Evolutionary conservation across 2,797 vertebrate species (phyloP).

Genomic region (Intellagama lesueurii): DNA sequence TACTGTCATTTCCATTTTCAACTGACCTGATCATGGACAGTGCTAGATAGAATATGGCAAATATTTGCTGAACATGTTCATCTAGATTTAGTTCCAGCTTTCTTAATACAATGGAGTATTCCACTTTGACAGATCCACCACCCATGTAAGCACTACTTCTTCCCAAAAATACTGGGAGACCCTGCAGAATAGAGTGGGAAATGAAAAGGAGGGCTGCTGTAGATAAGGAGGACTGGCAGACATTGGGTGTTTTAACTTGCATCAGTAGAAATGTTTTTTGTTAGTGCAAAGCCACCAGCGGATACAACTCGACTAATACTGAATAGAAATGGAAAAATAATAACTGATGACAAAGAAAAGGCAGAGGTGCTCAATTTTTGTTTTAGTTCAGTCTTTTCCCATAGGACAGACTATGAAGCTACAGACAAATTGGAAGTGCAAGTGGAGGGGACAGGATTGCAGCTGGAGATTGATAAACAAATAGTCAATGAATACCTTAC

Average conservation of each 20-base stretch:
- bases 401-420: too few species aligned
- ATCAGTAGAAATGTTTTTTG: background rate
- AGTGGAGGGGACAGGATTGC: too few species aligned
- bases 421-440: too few species aligned
- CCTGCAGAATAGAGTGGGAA: background rate
- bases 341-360: too few species aligned
- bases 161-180: background rate
- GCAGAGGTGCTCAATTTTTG: too few species aligned
- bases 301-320: background rate
- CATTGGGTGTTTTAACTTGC: background rate
- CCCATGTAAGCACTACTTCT: background rate
- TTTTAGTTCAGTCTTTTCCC: too few species aligned
- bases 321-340: too few species aligned
- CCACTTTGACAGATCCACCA: background rate
- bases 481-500: too few species aligned
- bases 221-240: background rate
- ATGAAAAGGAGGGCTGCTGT: too few species aligned
- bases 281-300: background rate
- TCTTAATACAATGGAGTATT: background rate
- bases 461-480: too few species aligned
- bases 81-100: background rate
- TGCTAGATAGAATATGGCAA: background rate
- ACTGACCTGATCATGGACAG: background rate
- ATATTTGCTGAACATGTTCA: background rate
- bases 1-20: background rate